Conservation (phyloP, 2,888 invertebrate genomes). For the Pteria penguin region DNA sequence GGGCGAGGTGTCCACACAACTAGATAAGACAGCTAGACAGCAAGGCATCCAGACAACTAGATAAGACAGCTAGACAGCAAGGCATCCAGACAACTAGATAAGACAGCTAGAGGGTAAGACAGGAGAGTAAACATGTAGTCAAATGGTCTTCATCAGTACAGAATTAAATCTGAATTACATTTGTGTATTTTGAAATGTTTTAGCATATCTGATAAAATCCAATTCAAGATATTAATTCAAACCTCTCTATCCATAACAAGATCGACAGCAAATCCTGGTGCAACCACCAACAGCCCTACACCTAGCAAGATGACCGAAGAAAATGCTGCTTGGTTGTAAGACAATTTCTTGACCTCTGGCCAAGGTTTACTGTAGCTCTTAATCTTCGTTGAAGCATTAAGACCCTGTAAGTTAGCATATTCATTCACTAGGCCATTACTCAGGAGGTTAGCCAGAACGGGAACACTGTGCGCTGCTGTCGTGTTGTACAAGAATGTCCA, state of each 20-base stretch:
- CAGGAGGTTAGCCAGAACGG: constrained; percentile 81
- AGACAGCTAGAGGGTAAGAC: too few relatives aligned
- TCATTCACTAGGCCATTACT: constrained; percentile 59
- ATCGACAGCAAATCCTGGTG: constrained; percentile 88
- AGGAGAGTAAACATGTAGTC: too few relatives aligned
- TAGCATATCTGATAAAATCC: too few relatives aligned
- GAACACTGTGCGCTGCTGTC: constrained; percentile 89
- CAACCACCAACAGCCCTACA: constrained; percentile 89
- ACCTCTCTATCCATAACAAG: constrained; percentile 92
- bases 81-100: too few relatives aligned
- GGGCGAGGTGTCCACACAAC: too few relatives aligned
- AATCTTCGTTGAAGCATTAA: constrained; percentile 21
- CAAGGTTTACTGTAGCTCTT: constrained; percentile 59
- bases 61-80: too few relatives aligned
- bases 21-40: too few relatives aligned
- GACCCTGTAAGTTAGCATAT: constrained; percentile 18
- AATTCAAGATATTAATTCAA: constrained; percentile 64
- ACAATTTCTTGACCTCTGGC: constrained; percentile 45
- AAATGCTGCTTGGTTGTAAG: constrained; percentile 86
- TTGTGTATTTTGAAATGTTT: too few relatives aligned
- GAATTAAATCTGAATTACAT: too few relatives aligned
- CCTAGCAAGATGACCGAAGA: constrained; percentile 89
- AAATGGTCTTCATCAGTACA: too few relatives aligned
- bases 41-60: too few relatives aligned
- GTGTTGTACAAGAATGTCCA: constrained; percentile 83